A percentile compares a stretch with the other conserved stretches of the same genome.
Evolutionary conservation across 2,797 vertebrate genomes (phyloP).

Genomic region (Acanthiza pusilla): DNA sequence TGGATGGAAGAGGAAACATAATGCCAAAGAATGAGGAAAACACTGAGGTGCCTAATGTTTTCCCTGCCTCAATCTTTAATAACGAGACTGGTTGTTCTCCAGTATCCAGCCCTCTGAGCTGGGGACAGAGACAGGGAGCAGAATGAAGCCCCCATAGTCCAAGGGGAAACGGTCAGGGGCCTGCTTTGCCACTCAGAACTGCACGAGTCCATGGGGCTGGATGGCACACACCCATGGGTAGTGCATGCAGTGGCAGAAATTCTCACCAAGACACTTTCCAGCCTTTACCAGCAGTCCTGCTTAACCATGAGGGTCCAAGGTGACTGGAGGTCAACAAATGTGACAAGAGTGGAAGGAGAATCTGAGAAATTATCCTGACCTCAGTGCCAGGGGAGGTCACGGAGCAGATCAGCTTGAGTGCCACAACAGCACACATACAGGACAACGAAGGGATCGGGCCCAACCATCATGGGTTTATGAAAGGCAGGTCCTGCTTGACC

Average conservation of each 20-base stretch:
- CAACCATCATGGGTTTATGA: not conserved
- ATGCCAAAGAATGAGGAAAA: not conserved
- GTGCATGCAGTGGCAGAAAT: not conserved
- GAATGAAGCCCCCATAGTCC: not conserved
- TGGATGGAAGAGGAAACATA: not conserved
- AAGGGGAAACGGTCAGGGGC: not conserved
- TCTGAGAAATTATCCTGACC: not conserved
- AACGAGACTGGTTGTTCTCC: not conserved
- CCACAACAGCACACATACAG: not conserved
- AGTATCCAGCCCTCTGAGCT: not conserved
- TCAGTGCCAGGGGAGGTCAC: not conserved
- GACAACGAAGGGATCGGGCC: not conserved
- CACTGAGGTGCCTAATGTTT: accelerated
- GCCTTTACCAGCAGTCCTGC: not conserved
- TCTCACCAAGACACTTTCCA: not conserved
- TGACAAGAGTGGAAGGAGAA: not conserved
- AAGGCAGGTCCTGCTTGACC: not conserved
- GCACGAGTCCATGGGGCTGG: not conserved
- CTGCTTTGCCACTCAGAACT: not conserved
- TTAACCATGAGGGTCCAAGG: not conserved
- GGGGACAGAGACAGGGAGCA: not conserved
- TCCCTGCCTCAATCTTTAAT: not conserved
- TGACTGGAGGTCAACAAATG: not conserved
- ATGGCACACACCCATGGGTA: accelerated
- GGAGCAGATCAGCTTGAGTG: not conserved